These are phyloP conservation scores for Heliconius erato DNA, from an alignment of 2,888 invertebrate species.

Conservation along the genomic window DNA sequence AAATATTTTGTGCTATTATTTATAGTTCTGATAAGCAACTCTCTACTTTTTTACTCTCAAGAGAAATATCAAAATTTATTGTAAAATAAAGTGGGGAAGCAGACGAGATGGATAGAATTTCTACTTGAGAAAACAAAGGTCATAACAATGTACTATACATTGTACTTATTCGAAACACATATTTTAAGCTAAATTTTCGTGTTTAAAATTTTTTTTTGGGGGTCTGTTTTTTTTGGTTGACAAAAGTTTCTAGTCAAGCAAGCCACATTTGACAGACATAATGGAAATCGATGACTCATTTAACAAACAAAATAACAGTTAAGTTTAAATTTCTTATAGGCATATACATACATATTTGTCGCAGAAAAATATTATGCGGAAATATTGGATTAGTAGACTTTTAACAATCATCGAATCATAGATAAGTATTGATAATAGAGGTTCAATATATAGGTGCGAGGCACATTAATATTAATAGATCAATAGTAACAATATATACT, in stretches of 20 bases:
- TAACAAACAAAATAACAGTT: not conserved
- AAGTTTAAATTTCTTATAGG: not conserved
- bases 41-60: not conserved
- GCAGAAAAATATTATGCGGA: not conserved
- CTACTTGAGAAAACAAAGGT: not conserved
- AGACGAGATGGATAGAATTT: not conserved
- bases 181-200: not conserved
- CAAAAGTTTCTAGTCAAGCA: not conserved
- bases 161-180: no score
- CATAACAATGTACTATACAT: not conserved
- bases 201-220: no score
- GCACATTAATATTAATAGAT: not conserved
- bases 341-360: not conserved
- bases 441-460: not conserved
- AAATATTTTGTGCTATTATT: not conserved
- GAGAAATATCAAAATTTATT: not conserved
- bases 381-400: not conserved
- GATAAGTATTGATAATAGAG: slow-evolving; percentile 6
- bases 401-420: not conserved
- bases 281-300: not conserved
- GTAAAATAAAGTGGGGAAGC: not conserved
- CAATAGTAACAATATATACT: not conserved
- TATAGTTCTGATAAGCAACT: not conserved
- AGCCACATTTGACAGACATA: not conserved
- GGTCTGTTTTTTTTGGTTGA: no score